Conservation (phyloP, 2,113 vertebrate genomes). For the Corythornis cristatus region DNA sequence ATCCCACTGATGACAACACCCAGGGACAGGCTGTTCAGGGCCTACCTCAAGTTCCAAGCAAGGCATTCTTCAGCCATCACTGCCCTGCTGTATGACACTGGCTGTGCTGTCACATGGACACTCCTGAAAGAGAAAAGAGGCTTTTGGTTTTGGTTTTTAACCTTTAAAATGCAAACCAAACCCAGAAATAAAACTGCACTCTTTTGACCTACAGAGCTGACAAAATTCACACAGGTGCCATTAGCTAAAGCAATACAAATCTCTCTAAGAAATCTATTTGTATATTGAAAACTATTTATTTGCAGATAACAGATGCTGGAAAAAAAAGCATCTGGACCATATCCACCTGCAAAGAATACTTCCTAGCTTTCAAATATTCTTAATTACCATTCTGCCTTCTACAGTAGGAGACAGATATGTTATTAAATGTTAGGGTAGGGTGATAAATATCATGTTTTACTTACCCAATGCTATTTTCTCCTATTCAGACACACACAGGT, state of each 20-base stretch:
- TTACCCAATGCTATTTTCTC: neutral
- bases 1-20: neutral
- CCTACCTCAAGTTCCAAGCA: neutral
- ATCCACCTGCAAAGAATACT: neutral
- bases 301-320: neutral
- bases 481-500: neutral
- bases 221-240: neutral
- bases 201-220: neutral
- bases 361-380: neutral
- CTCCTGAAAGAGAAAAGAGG: neutral
- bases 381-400: neutral
- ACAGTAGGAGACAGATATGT: neutral
- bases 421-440: neutral
- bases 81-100: fast-evolving
- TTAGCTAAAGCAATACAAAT: neutral
- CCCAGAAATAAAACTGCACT: neutral
- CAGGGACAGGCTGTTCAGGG: neutral
- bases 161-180: neutral
- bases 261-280: neutral
- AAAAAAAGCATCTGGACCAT: neutral
- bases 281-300: neutral
- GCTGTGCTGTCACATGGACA: neutral
- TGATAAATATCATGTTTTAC: neutral
- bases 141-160: neutral
- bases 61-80: neutral